Percentiles rank a stretch among this genome's conserved stretches.
Evolutionary conservation across 2,797 vertebrate genomes (phyloP).

Genomic region (Pseudotriccus pelzelni): DNA sequence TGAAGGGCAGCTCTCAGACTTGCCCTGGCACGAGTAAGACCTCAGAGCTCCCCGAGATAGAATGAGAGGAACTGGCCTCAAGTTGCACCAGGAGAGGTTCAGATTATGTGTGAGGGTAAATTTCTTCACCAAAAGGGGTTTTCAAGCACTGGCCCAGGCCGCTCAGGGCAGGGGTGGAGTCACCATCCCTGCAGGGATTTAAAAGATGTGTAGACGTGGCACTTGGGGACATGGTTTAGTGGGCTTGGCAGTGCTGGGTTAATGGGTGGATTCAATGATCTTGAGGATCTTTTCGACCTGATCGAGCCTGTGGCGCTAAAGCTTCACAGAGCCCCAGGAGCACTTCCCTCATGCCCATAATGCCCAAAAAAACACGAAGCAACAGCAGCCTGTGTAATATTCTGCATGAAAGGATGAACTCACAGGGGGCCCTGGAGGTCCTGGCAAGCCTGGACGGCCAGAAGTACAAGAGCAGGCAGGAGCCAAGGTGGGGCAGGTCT

Average conservation of each 20-base stretch:
- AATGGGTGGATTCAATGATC: accelerated
- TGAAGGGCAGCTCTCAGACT: not conserved
- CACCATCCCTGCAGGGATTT: not conserved
- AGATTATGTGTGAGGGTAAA: not conserved
- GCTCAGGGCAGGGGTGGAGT: not conserved
- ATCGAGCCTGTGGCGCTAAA: accelerated
- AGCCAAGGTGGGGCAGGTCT: slow-evolving; percentile 82
- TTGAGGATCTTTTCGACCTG: not conserved
- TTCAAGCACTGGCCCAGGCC: not conserved
- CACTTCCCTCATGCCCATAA: accelerated
- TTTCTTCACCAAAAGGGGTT: not conserved
- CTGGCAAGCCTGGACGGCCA: slow-evolving; percentile 79
- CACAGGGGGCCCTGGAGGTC: slow-evolving; percentile 84
- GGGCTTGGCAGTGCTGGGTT: not conserved
- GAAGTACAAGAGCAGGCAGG: slow-evolving; percentile 85
- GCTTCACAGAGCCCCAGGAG: not conserved
- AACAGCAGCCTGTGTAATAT: accelerated
- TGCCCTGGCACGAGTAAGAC: not conserved
- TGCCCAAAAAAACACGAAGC: accelerated
- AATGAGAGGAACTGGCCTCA: not conserved
- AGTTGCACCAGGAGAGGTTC: not conserved
- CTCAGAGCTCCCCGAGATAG: not conserved
- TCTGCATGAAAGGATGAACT: not conserved
- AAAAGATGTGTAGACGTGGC: accelerated
- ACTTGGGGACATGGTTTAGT: not conserved